phyloP scores from a whole-genome alignment of 2,888 invertebrate species.

The Erpobdella octoculata region DNA sequence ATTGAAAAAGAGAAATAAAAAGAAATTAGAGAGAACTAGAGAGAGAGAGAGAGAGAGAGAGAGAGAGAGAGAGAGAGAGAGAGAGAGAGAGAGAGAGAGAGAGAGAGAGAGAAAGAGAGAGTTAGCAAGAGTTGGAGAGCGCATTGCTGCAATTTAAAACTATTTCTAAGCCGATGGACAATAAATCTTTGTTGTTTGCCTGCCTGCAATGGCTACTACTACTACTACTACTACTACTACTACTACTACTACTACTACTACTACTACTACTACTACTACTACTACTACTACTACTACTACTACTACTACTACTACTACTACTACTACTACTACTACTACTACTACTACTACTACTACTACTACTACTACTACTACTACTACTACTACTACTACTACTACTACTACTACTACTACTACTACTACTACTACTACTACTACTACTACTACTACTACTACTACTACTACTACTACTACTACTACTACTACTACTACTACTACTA shows the following conservation, averaged over 20 bases:
- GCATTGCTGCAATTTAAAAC: background rate
- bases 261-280: constrained; percentile 1
- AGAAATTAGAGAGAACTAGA: no score
- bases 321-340: constrained; percentile 1
- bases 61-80: background rate
- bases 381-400: constrained; percentile 1
- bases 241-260: constrained; percentile 1
- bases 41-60: background rate
- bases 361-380: constrained; percentile 1
- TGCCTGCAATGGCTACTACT: background rate
- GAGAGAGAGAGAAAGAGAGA: no score
- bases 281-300: constrained; percentile 1
- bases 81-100: background rate
- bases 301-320: constrained; percentile 1
- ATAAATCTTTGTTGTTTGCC: background rate
- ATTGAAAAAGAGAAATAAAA: background rate
- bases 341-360: constrained; percentile 1
- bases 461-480: constrained; percentile 1
- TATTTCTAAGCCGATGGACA: background rate
- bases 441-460: constrained; percentile 1
- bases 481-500: constrained; percentile 1
- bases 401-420: constrained; percentile 1
- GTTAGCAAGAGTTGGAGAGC: background rate
- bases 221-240: constrained; percentile 1
- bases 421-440: constrained; percentile 1